Evolutionary conservation across 2,113 vertebrate species (phyloP), one percentile per base, ranked within the genome.

Genomic region (Chitala chitala): DNA sequence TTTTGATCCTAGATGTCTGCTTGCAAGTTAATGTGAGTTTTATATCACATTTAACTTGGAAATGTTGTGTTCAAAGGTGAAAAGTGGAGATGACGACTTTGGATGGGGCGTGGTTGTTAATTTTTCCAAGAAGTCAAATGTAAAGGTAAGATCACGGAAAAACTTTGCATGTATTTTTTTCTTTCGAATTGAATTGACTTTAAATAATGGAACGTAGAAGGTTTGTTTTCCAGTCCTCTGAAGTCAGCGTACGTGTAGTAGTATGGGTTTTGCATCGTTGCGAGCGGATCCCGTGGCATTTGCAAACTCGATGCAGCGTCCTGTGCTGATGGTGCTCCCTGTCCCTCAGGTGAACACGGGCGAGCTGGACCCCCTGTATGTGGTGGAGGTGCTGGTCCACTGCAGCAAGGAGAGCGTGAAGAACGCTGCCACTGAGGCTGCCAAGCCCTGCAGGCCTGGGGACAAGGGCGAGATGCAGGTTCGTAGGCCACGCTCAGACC

Each of bases 401-500:
- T 99, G 96, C 79, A 97, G 92, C 82, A 96, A 94, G 71, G 95
- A 99, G 51, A 98, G 96, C 42, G 78, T 98, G 44, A 96, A 97
- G 80, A 94, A 98, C 48, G 87, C 94, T 17, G 94, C 94, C 1
- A 95, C 94, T 0, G 96, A 98, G 64, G 88, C 94, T 4, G 68
- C 96, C 10, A 96, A 90, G 74, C 96, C 97, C 40, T 93, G 92
- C 10, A 86, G 81, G 63, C 83, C 90, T 3, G 93, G 93, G 36
- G 93, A 98, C 77, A 94, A 92, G 70, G 97, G 97, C 72, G 97
- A 99, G 82, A 98, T 99, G 96, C 95, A 98, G 92, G 97, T 98
- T 64, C 2, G 79, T 70, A 36, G 29, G 59, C 29, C 29, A 20
- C 1, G 31, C 31, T 1, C 4, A n/a, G n/a, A n/a, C n/a, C n/a